A percentile compares a stretch with the other conserved stretches of the same genome.
phyloP scores from a whole-genome alignment of 2,888 invertebrate genomes.

The Pandemis cinnamomeana region DNA sequence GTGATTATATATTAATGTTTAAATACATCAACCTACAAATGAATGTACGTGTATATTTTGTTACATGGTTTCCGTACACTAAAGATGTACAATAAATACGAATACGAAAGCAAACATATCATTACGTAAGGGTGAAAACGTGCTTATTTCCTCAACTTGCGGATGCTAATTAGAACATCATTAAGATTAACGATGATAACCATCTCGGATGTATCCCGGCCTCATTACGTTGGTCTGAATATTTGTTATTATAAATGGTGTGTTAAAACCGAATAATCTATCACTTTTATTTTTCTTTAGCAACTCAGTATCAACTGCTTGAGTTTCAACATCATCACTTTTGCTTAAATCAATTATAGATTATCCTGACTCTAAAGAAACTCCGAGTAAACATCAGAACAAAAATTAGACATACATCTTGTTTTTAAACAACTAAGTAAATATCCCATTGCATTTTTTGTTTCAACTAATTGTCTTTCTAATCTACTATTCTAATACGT shows the following conservation, averaged over 20 bases:
- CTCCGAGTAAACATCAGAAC: too few species aligned
- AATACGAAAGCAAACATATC: constrained; percentile 14
- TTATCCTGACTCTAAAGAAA: too few species aligned
- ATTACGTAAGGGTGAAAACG: constrained; percentile 19
- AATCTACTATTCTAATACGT: neutral
- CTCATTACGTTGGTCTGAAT: neutral
- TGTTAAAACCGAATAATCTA: too few species aligned
- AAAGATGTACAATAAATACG: too few species aligned
- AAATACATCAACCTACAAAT: too few species aligned
- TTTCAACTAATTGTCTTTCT: neutral
- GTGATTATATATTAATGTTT: too few species aligned
- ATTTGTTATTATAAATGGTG: too few species aligned
- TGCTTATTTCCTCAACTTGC: constrained; percentile 16
- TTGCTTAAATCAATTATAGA: too few species aligned
- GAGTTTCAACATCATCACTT: neutral
- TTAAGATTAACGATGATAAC: constrained; percentile 32
- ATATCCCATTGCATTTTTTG: neutral
- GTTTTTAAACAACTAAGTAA: neutral
- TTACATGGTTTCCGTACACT: neutral
- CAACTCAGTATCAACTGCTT: neutral
- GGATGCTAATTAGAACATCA: constrained; percentile 21
- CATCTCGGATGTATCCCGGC: constrained; percentile 10
- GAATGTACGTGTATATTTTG: too few species aligned
- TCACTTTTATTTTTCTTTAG: neutral
- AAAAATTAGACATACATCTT: too few species aligned